Base-by-base conservation (phyloP, 2,888 invertebrate genomes). In the Eupeodes luniger region DNA sequence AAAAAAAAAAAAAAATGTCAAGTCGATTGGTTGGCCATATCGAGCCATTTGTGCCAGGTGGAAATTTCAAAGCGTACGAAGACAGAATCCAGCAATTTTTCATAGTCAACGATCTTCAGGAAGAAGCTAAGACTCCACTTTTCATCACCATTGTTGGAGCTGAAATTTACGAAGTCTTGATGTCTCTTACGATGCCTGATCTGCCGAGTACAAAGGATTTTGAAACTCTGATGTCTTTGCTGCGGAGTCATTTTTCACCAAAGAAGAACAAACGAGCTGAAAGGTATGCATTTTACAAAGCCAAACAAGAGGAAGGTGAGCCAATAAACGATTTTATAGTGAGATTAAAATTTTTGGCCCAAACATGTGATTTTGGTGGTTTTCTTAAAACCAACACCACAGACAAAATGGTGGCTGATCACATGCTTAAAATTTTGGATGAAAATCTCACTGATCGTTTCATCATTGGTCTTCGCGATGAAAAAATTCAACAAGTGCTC, bases 1-100 rank as follows among this genome's bases (percentile, higher is more conserved):
- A n/a, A n/a, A n/a, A n/a, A n/a, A n/a, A n/a, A n/a, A n/a, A n/a
- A n/a, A n/a, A n/a, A n/a, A 61, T 61, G 61, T 61, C 61, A 61
- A 36, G 7, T 36, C 47, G 51, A 5, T 78, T 78, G 47, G 16
- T 67, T 16, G 78, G 78, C 4, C 44, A 69, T 47, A 78, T 78
- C n/a, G 78, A 69, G 7, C 78, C 78, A 4, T 78, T 66, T 16
- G 55, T 69, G 19, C 70, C 70, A 4, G 80, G 80, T 4, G 34
- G 19, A 36, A 55, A 84, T 67, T 72, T 84, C 47, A 9, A 74
- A 47, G 62, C 78, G 1, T 78, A 72, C 27, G 72, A 78, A 59
- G 72, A 83, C 19, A 49, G 83, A 59, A 34, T 77, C 12, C 34
- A 44, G 19, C 79, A 84, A 53, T 84, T 74, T 12, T 75, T 79